A percentile compares a stretch with the other conserved stretches of the same genome.
Evolutionary conservation across 1,140 invertebrate species (phyloP).

Genomic region (Zaprionus taronus): DNA sequence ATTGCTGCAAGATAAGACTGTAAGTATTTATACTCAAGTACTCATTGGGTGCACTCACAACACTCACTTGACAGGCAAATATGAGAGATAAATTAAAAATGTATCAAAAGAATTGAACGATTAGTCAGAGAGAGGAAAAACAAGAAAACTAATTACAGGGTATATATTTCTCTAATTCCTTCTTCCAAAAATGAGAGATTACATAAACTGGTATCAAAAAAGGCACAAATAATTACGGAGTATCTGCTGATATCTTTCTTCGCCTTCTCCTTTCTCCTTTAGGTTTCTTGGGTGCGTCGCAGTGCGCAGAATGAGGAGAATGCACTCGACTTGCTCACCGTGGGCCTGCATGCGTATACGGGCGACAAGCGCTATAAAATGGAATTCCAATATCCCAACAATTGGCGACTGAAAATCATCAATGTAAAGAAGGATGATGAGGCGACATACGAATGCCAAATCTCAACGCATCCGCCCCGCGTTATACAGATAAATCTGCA

Average conservation of each 20-base stretch:
- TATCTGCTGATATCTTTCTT: not conserved
- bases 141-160: constrained; percentile 1
- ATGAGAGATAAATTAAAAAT: not conserved
- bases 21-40: constrained; percentile 85
- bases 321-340: constrained; percentile 88
- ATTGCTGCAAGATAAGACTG: constrained; percentile 93
- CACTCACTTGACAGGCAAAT: not conserved
- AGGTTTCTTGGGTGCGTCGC: constrained; percentile 90
- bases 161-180: not conserved
- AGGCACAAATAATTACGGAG: no score
- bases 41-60: not conserved
- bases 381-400: constrained; percentile 91
- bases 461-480: constrained; percentile 90
- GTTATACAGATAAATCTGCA: constrained; percentile 89
- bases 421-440: constrained; percentile 89
- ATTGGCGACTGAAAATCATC: constrained; percentile 90
- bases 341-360: constrained; percentile 89
- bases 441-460: constrained; percentile 91
- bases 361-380: constrained; percentile 90
- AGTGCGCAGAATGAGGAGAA: constrained; percentile 87
- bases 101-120: no score
- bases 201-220: no score
- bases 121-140: not conserved
- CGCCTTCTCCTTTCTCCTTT: not conserved
- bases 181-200: no score